Base-by-base conservation (phyloP, 2,797 vertebrate genomes). In the Sebastes wilsoni region DNA sequence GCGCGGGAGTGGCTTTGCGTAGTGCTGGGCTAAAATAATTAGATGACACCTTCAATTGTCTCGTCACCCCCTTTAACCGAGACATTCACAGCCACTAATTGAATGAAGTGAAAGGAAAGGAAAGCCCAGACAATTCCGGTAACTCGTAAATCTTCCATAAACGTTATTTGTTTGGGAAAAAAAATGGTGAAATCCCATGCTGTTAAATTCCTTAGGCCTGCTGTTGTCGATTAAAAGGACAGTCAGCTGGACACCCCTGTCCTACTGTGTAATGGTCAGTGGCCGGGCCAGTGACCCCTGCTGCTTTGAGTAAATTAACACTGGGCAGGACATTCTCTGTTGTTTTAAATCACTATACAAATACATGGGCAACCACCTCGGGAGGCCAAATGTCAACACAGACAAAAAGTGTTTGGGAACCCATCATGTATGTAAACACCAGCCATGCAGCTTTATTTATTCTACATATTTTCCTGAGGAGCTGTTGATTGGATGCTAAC, bases 201-300 rank as follows among this genome's bases (percentile, higher is more conserved):
- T 96, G 93, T 93, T 95, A 96, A 95, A 96, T 96, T 97, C 95
- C 93, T 96, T 90, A 86, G 90, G 96, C 94, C 94, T 96, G 95
- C 95, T 97, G 95, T 93, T 94, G 94, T 96, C 94, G 95, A 97
- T 96, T 96, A 96, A 96, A 94, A 94, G 95, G 96, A 94, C 95
- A 94, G 95, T 96, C 96, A 96, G 95, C 94, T 95, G 95, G 95
- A 96, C 91, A 96, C 90, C 94, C 89, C 89, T 87, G 93, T 96
- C 94, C 93, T 93, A 95, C 95, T 95, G 96, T 93, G 96, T 95
- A 96, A 96, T 97, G 96, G 96, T 97, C 96, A 97, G 95, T 94
- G 92, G 94, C 94, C 95, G 88, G 93, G 93, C 94, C 92, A 71
- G 85, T 78, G 93, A 88, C 92, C 92, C 94, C 94, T 92, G 91